Conservation (phyloP, 1,140 invertebrate species). For the Penaeus indicus region DNA sequence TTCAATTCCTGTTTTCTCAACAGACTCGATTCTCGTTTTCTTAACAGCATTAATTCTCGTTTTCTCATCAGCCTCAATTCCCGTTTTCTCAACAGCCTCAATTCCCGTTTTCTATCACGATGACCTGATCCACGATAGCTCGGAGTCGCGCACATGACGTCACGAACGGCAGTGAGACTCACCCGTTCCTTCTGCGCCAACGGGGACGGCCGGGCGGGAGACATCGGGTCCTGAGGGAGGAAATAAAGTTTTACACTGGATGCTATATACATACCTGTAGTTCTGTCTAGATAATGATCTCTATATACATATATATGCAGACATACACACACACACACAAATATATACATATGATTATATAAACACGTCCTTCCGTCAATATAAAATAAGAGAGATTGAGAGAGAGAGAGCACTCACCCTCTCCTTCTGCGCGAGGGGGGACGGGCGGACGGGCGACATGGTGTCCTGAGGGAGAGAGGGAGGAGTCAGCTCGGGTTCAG, state of each 20-base stretch:
- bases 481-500: not conserved
- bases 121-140: too few relatives aligned
- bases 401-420: slow-evolving; percentile 20
- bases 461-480: slow-evolving; percentile 34
- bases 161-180: not conserved
- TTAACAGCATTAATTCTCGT: too few relatives aligned
- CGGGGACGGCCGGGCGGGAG: slow-evolving; percentile 41
- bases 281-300: not conserved
- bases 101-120: too few relatives aligned
- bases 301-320: too few relatives aligned
- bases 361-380: not conserved
- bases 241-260: too few relatives aligned
- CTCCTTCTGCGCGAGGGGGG: slow-evolving; percentile 48
- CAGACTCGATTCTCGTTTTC: too few relatives aligned
- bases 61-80: too few relatives aligned
- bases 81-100: too few relatives aligned
- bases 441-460: slow-evolving; percentile 45
- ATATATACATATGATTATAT: not conserved
- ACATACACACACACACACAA: not conserved
- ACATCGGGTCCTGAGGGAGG: slow-evolving; percentile 45
- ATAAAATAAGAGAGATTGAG: not conserved
- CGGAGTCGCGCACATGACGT: too few relatives aligned
- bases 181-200: slow-evolving; percentile 51
- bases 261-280: not conserved
- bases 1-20: too few relatives aligned